phyloP scores from a whole-genome alignment of 2,888 invertebrate genomes.

The Epirrhoe alternata region DNA sequence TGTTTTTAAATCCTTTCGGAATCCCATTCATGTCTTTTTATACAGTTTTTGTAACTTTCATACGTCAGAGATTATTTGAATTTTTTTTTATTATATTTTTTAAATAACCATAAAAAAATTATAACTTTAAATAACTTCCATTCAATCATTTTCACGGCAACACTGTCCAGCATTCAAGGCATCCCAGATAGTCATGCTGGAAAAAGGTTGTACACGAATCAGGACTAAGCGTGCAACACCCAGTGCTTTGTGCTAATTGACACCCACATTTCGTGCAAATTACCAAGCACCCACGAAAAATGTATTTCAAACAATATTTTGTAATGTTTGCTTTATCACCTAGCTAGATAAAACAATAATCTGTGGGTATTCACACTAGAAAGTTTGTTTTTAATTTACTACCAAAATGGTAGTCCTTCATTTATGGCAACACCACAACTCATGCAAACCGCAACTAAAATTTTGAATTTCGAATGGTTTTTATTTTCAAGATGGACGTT shows the following conservation, averaged over 20 bases:
- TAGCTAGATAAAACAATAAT: too few relatives aligned
- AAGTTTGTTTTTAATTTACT: too few relatives aligned
- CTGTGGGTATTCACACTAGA: too few relatives aligned
- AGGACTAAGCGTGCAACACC: constrained; percentile 78
- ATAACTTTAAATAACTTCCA: background rate
- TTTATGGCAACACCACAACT: constrained; percentile 33
- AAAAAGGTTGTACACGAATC: constrained; percentile 55
- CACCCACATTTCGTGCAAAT: constrained; percentile 61
- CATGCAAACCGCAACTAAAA: constrained; percentile 46
- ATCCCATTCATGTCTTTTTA: constrained; percentile 7
- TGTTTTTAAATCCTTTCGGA: constrained; percentile 40
- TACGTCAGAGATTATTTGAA: background rate
- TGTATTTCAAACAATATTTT: background rate
- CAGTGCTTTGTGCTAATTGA: constrained; percentile 61
- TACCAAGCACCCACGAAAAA: constrained; percentile 36
- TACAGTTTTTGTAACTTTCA: constrained; percentile 12
- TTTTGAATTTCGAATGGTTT: background rate
- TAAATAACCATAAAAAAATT: background rate
- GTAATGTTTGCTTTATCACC: too few relatives aligned
- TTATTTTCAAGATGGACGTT: background rate
- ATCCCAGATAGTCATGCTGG: constrained; percentile 72
- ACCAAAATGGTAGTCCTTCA: too few relatives aligned
- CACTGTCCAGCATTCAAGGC: constrained; percentile 66
- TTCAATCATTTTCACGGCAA: constrained; percentile 46
- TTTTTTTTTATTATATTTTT: too few relatives aligned